Evolutionary conservation across 2,797 vertebrate species (phyloP), one percentile per base, ranked within the genome.

Genomic region (Vipera latastei): DNA sequence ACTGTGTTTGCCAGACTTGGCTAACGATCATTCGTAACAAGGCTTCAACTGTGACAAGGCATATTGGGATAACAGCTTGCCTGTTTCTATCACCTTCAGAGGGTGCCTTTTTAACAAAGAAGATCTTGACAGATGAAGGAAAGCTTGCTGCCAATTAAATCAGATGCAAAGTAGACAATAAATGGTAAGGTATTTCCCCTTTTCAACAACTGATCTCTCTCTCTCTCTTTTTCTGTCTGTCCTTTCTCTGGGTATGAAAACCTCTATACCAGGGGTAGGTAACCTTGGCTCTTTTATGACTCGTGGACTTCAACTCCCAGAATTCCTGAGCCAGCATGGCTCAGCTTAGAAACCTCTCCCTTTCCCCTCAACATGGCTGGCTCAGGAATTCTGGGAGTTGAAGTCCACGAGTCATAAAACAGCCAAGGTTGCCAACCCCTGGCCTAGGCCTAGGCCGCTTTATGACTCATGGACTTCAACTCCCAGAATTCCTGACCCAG

Each of bases 151-250:
- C 53, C 22, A 2, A 91, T 59, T 0, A 26, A 91, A 61, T 48
- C 59, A 53, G 90, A 94, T 56, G 63, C 89, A 51, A 92, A 95
- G 73, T 1, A 73, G 89, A 59, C 56, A 59, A 92, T 13, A 32
- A 86, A 78, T 78, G 44, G 73, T 88, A n/a, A 56, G 69, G 44
- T 28, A 63, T 59, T 92, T 44, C 85, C 0, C 22, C 51, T 90
- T 88, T 22, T 0, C 0, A 94, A 93, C 93, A 91, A 90, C 94
- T 94, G 90, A 93, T 94, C 88, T 89, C 44, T 38, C 61, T 65
- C 61, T 65, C 13, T 63, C 60, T 28, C 60, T 28, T 26, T 63
- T 4, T 59, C 18, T 91, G 51, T 53, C 51, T 60, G 20, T 60
- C 20, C 92, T 93, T 69, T 89, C 53, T 51, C 92, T 85, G 86